Base-by-base conservation (phyloP, 2,888 invertebrate genomes). In the Ephialtes manifestator region DNA sequence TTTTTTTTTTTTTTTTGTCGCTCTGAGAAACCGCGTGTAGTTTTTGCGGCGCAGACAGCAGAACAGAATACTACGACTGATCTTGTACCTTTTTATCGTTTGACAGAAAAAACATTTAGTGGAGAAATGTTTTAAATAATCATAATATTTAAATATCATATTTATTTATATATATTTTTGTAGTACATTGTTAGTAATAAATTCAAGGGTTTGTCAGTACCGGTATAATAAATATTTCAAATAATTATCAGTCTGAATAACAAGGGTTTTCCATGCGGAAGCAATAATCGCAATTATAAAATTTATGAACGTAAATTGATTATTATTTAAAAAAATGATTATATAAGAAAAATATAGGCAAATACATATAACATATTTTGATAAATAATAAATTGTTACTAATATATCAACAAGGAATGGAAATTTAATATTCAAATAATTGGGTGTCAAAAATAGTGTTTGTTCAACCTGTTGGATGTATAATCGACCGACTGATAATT, bases 1-100 rank as follows among this genome's bases (percentile, higher is more conserved):
- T 51, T n/a, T 11, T 1, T 11, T 15, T 24, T 28, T 10, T 10
- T 10, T 67, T 43, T 67, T 67, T 71, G 18, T 55, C 20, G 48
- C 31, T 48, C 20, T 20, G 18, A 20, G 31, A 43, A 39, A 24
- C 55, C 10, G 10, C n/a, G 35, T 24, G 8, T 58, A 55, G 60
- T 51, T 71, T 67, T 63, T 71, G 35, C 43, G 39, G 11, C 18
- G 24, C 20, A 28, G 35, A 67, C 15, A 28, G 65, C 18, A 28
- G 39, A 65, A 65, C 39, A 20, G 65, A 65, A 39, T 39, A n/a
- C 35, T 24, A 24, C 1, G n/a, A 31, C 18, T 39, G 39, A 39
- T 39, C 2, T 39, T 65, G 65, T 65, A 71, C 55, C 11, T 35
- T 71, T 51, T 71, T 35, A 5, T 71, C 70, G 53, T n/a, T 48